Evolutionary conservation across 2,797 vertebrate genomes (phyloP), one percentile per base, ranked within the genome.

Genomic region (Coregonus ussuriensis): DNA sequence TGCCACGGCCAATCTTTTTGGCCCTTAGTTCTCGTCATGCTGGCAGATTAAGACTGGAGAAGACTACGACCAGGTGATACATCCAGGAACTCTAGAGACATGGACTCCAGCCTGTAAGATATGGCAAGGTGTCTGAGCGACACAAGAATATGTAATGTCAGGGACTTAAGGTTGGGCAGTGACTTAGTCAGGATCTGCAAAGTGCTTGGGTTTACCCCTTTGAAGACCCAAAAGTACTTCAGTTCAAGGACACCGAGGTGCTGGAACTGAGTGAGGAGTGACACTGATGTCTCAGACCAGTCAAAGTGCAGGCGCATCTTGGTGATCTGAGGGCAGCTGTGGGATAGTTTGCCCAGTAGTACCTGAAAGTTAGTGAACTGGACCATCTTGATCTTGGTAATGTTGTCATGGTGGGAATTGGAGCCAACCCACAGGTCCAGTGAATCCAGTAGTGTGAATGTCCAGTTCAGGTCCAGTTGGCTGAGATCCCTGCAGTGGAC

Each of bases 171-270:
- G 86, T 93, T 93, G 0, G 95, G 95, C 74, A 96, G 89, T 0
- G 94, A 94, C 74, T 91, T 91, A 21, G 94, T 94, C 4, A 96
- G 79, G 29, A 84, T 85, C 80, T 94, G 93, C 88, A 96, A 89
- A 0, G 93, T 95, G 3, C 91, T 88, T 0, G 95, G 95, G 2
- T 90, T 92, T 62, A 95, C 94, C 0, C 95, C 93, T 81, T 95
- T 95, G 69, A 96, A 96, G 1, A 95, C 93, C 95, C 95, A 96
- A 88, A 96, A 96, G 81, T 95, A 95, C 72, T 95, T 95, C 13
- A 96, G 92, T 87, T 96, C 95, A 1, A 96, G 91, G 47, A 93
- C 93, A n/a, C 91, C 83, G 5, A 96, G 93, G 47, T 95, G 93
- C 85, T 93, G 95, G 85, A 96, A 96, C 71, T 88, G 92, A 1